These are phyloP conservation scores for Drosophila biarmipes DNA, from an alignment of 1,140 invertebrate genomes.

Conservation along the genomic window DNA sequence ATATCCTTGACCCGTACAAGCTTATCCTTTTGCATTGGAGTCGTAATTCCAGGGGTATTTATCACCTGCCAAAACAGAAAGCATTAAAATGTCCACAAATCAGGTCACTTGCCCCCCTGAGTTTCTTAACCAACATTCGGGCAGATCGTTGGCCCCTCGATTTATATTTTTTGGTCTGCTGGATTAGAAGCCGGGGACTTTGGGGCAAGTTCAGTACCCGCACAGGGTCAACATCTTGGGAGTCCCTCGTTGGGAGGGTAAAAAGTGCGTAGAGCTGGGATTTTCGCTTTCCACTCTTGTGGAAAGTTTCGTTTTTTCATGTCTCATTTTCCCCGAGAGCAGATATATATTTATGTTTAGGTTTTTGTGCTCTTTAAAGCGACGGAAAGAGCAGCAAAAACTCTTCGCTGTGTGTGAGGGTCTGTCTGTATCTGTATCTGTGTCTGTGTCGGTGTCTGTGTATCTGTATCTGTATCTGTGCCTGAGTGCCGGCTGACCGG, in stretches of 20 bases:
- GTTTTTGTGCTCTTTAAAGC: constrained; percentile 10
- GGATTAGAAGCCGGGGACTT: neutral
- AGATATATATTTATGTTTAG: constrained; percentile 1
- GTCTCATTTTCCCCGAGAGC: constrained; percentile 12
- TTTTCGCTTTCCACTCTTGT: constrained; percentile 1
- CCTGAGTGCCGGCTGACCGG: constrained; percentile 42
- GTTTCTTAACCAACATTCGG: neutral
- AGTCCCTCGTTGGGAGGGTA: neutral
- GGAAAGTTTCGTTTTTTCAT: constrained; percentile 10
- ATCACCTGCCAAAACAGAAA: constrained; percentile 1
- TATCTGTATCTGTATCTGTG: constrained; percentile 5
- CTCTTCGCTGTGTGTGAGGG: constrained; percentile 11
- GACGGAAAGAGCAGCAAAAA: constrained; percentile 18
- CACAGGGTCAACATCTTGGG: constrained; percentile 9
- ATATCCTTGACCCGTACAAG: neutral
- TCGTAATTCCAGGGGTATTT: neutral
- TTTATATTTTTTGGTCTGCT: neutral
- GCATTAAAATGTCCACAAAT: constrained; percentile 19
- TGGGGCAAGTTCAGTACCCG: constrained; percentile 9
- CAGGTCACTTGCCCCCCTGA: constrained; percentile 13
- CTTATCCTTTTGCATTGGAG: neutral
- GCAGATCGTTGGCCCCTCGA: constrained; percentile 10
- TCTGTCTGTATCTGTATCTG: no score
- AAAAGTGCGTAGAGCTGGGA: constrained; percentile 23
- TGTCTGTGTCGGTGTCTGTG: constrained; percentile 11